A percentile compares a stretch with the other conserved stretches of the same genome.
Evolutionary conservation across 37 sponge, comb jelly and placozoan genomes (phyloP).

Genomic region (Chondrilla cf. caribensis): DNA sequence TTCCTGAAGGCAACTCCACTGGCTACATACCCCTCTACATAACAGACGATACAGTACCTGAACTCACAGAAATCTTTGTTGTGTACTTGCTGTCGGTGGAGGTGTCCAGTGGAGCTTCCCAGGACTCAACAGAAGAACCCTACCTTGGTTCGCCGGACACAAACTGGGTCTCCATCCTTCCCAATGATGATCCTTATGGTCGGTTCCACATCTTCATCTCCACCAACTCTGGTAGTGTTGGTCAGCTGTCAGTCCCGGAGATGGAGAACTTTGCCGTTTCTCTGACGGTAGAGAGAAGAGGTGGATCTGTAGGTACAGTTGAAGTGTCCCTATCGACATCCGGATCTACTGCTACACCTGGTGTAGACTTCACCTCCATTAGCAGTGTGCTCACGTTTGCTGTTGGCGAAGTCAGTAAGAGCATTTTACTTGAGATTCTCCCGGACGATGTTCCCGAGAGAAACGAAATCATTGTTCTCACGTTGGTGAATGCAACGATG

Average conservation of each 20-base stretch:
- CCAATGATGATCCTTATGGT: constrained; percentile 78
- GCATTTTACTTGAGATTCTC: constrained; percentile 44
- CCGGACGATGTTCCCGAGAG: constrained; percentile 54
- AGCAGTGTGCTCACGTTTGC: constrained; percentile 55
- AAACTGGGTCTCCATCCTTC: constrained; percentile 45
- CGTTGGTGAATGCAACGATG: constrained; percentile 52
- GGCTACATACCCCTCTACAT: constrained; percentile 49
- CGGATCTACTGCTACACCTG: constrained; percentile 45
- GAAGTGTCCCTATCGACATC: constrained; percentile 40
- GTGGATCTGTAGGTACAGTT: constrained; percentile 66
- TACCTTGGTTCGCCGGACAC: constrained; percentile 32
- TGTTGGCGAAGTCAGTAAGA: constrained; percentile 40
- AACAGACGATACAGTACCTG: constrained; percentile 58
- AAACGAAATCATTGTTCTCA: constrained; percentile 51
- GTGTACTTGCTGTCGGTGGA: constrained; percentile 47
- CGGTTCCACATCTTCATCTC: constrained; percentile 25
- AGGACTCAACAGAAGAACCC: constrained; percentile 15
- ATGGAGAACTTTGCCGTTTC: constrained; percentile 49
- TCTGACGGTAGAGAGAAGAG: constrained; percentile 61
- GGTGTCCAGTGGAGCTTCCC: constrained; percentile 23
- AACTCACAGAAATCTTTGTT: constrained; percentile 71
- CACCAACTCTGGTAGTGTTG: background rate
- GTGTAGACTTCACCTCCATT: constrained; percentile 48
- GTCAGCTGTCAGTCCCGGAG: constrained; percentile 30
- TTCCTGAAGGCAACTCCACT: constrained; percentile 30